Conservation (phyloP, 2,888 invertebrate genomes). For the Tridacna gigas region DNA sequence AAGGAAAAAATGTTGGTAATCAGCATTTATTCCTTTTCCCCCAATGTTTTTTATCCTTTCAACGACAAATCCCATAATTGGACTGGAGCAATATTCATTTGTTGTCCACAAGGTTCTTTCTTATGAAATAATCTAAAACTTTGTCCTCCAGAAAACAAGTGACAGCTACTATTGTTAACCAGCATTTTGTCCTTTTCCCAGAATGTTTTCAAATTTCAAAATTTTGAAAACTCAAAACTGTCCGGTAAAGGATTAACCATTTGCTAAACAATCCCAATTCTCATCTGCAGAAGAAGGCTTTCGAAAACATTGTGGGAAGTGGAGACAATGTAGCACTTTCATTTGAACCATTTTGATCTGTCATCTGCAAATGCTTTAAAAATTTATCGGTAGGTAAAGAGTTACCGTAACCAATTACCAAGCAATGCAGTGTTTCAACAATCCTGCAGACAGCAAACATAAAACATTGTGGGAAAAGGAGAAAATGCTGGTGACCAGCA, state of each 20-base stretch:
- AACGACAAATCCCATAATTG: too few relatives aligned
- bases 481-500: background rate
- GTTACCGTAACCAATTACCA: background rate
- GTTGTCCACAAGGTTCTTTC: background rate
- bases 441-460: background rate
- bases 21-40: too few relatives aligned
- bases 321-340: background rate
- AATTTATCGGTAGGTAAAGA: background rate
- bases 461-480: background rate
- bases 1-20: too few relatives aligned
- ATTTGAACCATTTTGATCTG: background rate
- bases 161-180: background rate
- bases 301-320: background rate
- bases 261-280: background rate
- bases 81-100: background rate
- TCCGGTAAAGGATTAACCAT: too few relatives aligned
- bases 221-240: too few relatives aligned
- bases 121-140: background rate
- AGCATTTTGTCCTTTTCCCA: too few relatives aligned
- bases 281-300: background rate
- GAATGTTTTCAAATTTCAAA: too few relatives aligned
- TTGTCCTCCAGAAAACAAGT: background rate
- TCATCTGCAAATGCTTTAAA: too few relatives aligned
- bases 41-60: too few relatives aligned
- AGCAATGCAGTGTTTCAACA: background rate